Percentiles rank a stretch among this genome's conserved stretches.
phyloP scores from a whole-genome alignment of 1,140 invertebrate genomes.

The Reticulitermes speratus region DNA sequence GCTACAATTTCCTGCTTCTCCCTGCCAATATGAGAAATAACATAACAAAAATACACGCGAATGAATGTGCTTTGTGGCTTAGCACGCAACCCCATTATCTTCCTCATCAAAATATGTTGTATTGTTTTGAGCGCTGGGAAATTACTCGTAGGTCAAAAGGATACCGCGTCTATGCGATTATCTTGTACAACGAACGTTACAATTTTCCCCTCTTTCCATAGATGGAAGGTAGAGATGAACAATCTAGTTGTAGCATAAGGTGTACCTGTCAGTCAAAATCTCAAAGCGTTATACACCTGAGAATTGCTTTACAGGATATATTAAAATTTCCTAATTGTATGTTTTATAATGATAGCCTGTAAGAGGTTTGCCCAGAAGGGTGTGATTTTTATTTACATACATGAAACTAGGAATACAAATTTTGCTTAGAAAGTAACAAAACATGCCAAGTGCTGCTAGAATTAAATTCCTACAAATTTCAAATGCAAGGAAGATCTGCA shows the following conservation, averaged over 20 bases:
- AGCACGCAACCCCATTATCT: not conserved
- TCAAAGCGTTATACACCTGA: not conserved
- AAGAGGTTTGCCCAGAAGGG: not conserved
- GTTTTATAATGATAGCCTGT: not conserved
- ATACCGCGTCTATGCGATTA: not conserved
- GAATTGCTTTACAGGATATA: not conserved
- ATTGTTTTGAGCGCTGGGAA: constrained; percentile 10
- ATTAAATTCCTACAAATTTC: no score
- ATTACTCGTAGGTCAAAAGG: not conserved
- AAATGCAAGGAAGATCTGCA: no score
- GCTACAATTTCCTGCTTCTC: not conserved
- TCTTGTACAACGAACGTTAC: not conserved
- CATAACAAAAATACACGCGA: not conserved
- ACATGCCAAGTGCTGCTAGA: no score
- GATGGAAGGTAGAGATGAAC: not conserved
- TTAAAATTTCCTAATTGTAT: not conserved
- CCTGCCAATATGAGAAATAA: not conserved
- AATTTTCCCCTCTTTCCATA: no score
- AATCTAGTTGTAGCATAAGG: not conserved
- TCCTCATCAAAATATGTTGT: not conserved
- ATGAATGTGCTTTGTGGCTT: not conserved
- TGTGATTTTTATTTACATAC: not conserved
- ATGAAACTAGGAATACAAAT: no score
- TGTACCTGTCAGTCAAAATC: not conserved
- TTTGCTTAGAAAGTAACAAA: no score